Conservation (phyloP, 1,140 invertebrate genomes). For the Heterodera schachtii region DNA sequence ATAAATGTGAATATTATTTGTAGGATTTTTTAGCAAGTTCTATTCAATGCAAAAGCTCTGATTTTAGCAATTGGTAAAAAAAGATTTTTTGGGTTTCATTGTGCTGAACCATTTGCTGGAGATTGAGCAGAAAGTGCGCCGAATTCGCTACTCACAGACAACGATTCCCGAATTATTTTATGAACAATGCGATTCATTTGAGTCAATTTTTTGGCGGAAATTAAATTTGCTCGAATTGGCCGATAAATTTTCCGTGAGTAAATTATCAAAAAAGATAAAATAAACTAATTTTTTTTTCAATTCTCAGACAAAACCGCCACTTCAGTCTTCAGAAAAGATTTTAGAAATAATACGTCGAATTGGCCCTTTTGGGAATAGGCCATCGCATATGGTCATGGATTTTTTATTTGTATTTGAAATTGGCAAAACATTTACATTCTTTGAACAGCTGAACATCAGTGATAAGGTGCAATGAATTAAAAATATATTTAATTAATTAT, state of each 20-base stretch:
- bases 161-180: neutral
- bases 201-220: neutral
- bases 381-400: neutral
- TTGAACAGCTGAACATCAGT: neutral
- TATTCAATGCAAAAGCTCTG: neutral
- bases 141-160: too few relatives aligned
- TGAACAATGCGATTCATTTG: neutral
- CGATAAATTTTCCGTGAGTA: neutral
- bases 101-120: neutral
- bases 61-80: neutral
- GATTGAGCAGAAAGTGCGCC: too few relatives aligned
- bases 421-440: neutral
- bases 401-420: too few relatives aligned
- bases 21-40: neutral
- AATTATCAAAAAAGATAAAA: neutral
- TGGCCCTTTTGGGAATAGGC: neutral
- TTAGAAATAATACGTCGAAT: neutral
- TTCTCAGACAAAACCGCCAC: slow-evolving; percentile 3
- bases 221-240: neutral
- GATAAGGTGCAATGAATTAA: neutral
- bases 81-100: neutral
- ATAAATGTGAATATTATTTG: neutral
- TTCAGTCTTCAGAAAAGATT: neutral
- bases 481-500: neutral
- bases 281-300: too few relatives aligned